phyloP scores from a whole-genome alignment of 2,797 vertebrate species.

The Halcyon chelicuti region DNA sequence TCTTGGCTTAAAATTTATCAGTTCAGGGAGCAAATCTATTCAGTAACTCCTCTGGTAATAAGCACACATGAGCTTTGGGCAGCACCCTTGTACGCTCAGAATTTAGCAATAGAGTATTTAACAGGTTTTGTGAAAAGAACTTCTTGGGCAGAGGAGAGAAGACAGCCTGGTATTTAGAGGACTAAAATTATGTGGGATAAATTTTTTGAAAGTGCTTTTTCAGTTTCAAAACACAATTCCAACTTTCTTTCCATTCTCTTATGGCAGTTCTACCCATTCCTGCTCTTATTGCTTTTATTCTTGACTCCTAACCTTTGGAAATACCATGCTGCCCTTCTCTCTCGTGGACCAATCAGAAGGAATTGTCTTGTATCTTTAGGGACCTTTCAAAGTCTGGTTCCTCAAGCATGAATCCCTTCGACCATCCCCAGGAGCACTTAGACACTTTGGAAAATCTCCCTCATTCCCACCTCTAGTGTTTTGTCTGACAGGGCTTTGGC shows the following conservation, averaged over 20 bases:
- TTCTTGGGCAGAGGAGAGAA: neutral
- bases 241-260: neutral
- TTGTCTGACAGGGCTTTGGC: neutral
- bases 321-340: neutral
- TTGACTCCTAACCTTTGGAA: neutral
- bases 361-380: neutral
- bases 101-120: neutral
- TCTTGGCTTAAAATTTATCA: neutral
- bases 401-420: rapidly evolving
- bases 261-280: neutral
- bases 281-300: neutral
- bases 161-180: neutral
- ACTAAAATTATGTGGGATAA: neutral
- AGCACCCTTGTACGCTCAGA: neutral
- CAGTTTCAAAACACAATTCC: neutral
- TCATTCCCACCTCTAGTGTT: neutral
- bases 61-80: neutral
- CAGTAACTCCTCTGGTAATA: neutral
- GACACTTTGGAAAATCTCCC: neutral
- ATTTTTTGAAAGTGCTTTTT: neutral
- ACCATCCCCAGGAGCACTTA: neutral
- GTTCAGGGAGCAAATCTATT: neutral
- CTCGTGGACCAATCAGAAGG: neutral
- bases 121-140: neutral
- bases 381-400: neutral